Evolutionary conservation across 2,888 invertebrate genomes (phyloP).

Genomic region (Halictus quadricinctus): DNA sequence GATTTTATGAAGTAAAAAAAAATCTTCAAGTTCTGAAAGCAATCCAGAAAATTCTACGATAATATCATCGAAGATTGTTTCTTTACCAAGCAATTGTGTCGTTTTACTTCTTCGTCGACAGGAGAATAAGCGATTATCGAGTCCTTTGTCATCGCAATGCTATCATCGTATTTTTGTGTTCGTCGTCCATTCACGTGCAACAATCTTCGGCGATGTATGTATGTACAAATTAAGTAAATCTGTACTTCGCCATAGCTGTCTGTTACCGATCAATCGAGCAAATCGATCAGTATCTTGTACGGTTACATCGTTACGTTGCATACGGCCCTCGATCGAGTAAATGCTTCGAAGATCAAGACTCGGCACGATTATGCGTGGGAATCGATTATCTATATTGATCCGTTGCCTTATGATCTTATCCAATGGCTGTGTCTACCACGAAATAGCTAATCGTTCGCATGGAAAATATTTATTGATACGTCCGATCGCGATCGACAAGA

Average conservation of each 20-base stretch:
- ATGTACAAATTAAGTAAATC: conserved; percentile 27
- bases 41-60: background rate
- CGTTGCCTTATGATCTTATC: conserved; percentile 5
- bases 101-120: background rate
- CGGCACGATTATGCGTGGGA: background rate
- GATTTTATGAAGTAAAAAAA: too few species aligned
- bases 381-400: background rate
- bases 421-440: background rate
- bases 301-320: background rate
- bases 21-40: background rate
- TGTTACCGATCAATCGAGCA: background rate
- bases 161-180: conserved; percentile 28
- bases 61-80: too few species aligned
- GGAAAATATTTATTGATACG: background rate
- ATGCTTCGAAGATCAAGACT: background rate
- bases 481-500: background rate
- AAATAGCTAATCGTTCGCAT: background rate
- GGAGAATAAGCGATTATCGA: conserved; percentile 37
- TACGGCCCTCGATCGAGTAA: background rate
- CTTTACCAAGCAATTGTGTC: too few species aligned
- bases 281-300: background rate
- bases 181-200: conserved; percentile 7
- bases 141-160: conserved; percentile 35
- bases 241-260: background rate
- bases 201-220: background rate